Conservation (phyloP, 2,888 invertebrate genomes). For the Eristalis arbustorum region DNA sequence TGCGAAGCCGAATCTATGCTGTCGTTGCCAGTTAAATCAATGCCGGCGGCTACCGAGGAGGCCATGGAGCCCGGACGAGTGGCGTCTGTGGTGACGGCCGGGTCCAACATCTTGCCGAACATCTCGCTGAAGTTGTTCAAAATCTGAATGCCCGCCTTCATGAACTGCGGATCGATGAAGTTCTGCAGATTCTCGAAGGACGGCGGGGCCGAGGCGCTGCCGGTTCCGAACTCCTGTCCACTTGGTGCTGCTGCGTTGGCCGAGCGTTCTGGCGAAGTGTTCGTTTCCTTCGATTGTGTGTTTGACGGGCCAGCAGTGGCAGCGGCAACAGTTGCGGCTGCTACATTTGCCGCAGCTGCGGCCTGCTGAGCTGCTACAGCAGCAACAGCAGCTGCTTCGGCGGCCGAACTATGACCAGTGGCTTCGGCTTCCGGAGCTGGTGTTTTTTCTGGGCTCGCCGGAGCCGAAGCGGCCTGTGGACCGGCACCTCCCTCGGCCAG, state of each 20-base stretch:
- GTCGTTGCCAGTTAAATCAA: slow-evolving; percentile 31
- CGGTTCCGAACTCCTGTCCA: not conserved
- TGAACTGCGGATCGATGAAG: slow-evolving; percentile 76
- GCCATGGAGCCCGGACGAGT: slow-evolving; percentile 21
- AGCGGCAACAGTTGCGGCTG: slow-evolving; percentile 8
- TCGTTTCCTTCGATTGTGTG: slow-evolving; percentile 45
- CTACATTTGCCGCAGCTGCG: not conserved
- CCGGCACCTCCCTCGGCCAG: slow-evolving; percentile 73
- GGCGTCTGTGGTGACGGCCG: slow-evolving; percentile 71
- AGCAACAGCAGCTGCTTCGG: slow-evolving; percentile 1
- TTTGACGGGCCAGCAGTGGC: not conserved
- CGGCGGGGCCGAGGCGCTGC: not conserved
- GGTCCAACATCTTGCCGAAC: slow-evolving; percentile 79
- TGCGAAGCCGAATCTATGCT: not conserved
- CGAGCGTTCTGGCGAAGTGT: slow-evolving; percentile 43
- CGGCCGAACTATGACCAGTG: slow-evolving; percentile 19
- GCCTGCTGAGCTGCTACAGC: slow-evolving; percentile 36
- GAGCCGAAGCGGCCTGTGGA: slow-evolving; percentile 30
- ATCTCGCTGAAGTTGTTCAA: slow-evolving; percentile 79
- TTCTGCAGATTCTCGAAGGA: slow-evolving; percentile 74
- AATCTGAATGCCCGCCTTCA: slow-evolving; percentile 78
- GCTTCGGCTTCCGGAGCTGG: slow-evolving; percentile 5
- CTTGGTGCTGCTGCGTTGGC: not conserved
- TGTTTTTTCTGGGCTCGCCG: not conserved
- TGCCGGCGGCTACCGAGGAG: slow-evolving; percentile 11